Evolutionary conservation across 1,140 invertebrate species (phyloP).

Genomic region (Pteromalus puparum): DNA sequence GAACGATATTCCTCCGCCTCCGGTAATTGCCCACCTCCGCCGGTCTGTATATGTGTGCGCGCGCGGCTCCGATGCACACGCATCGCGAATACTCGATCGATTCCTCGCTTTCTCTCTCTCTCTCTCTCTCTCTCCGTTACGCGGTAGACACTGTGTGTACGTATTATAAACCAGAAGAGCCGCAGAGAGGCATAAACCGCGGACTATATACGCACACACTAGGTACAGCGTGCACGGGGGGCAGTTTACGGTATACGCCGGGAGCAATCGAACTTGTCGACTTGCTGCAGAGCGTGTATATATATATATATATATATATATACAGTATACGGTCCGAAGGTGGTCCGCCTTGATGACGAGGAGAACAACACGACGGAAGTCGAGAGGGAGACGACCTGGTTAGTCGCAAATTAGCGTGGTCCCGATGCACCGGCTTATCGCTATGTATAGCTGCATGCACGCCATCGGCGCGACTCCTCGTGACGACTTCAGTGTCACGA

Average conservation of each 20-base stretch:
- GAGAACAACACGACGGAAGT: background rate
- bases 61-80: background rate
- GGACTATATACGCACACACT: too few species aligned
- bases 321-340: background rate
- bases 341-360: background rate
- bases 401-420: background rate
- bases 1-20: conserved; percentile 10
- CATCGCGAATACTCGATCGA: background rate
- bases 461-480: background rate
- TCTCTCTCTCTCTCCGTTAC: background rate
- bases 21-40: background rate
- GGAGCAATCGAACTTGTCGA: too few species aligned
- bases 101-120: background rate
- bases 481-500: conserved; percentile 8
- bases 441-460: background rate
- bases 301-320: background rate
- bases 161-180: too few species aligned
- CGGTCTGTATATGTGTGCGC: background rate
- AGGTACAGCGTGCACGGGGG: too few species aligned
- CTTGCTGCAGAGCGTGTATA: background rate
- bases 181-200: background rate
- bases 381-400: background rate
- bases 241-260: too few species aligned
- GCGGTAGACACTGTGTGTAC: too few species aligned
- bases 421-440: too few species aligned